Conservation (phyloP, 2,888 invertebrate species). For the Sepiola atlantica region DNA sequence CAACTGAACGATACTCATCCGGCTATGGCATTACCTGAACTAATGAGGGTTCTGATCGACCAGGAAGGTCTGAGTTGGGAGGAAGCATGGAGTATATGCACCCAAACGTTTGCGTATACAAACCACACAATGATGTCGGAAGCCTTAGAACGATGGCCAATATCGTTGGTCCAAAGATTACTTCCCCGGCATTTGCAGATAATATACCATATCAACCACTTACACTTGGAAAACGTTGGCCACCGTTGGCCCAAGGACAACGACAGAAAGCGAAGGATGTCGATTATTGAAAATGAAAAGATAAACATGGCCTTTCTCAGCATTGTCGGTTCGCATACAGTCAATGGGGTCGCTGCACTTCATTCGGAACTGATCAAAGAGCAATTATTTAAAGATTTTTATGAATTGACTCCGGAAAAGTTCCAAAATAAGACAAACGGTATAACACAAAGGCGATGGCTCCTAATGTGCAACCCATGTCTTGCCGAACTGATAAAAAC, state of each 20-base stretch:
- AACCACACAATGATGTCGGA: constrained; percentile 99
- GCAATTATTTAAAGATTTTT: constrained; percentile 87
- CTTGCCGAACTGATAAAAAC: constrained; percentile 94
- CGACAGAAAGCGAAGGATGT: constrained; percentile 81
- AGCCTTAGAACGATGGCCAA: constrained; percentile 88
- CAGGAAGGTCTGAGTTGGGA: constrained; percentile 92
- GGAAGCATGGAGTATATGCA: constrained; percentile 91
- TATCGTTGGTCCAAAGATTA: constrained; percentile 86
- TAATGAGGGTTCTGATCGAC: constrained; percentile 92
- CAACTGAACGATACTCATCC: constrained; percentile 99
- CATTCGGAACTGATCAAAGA: constrained; percentile 96
- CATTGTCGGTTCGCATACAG: constrained; percentile 94
- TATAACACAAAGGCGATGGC: constrained; percentile 98
- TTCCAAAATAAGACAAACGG: constrained; percentile 99
- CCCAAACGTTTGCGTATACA: constrained; percentile 95
- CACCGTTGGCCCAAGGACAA: constrained; percentile 87
- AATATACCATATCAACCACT: constrained; percentile 95
- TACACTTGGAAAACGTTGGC: constrained; percentile 76
- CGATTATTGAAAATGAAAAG: constrained; percentile 92
- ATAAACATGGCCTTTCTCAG: constrained; percentile 98
- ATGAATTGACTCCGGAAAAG: constrained; percentile 92
- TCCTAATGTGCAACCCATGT: constrained; percentile 95
- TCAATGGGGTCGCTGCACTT: constrained; percentile 96
- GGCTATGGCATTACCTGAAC: constrained; percentile 95
- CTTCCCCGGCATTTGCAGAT: constrained; percentile 97